Conservation (phyloP, 2,113 vertebrate species). For the Rutilus rutilus region DNA sequence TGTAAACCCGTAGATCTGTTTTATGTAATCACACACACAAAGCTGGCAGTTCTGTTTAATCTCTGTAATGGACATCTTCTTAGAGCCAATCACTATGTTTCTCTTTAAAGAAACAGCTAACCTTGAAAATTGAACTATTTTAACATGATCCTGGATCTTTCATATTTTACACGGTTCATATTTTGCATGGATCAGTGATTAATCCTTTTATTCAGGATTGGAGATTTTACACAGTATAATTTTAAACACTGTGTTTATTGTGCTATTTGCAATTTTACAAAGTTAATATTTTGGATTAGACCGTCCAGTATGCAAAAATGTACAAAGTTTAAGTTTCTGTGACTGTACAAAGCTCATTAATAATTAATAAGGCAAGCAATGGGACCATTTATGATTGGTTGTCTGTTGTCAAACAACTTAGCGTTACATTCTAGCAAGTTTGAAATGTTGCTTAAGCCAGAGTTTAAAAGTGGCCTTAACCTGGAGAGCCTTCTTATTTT, state of each 20-base stretch:
- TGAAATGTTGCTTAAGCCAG: not conserved
- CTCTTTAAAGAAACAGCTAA: slow-evolving; percentile 47
- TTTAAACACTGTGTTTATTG: not conserved
- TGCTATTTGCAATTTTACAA: not conserved
- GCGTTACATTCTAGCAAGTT: not conserved
- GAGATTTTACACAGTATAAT: not conserved
- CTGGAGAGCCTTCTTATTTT: not conserved
- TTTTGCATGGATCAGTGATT: not conserved
- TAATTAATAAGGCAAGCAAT: slow-evolving; percentile 2
- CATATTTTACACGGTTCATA: not conserved
- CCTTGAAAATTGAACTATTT: not conserved
- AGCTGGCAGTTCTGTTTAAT: slow-evolving; percentile 51
- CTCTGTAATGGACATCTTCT: slow-evolving; percentile 39
- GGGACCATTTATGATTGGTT: slow-evolving; percentile 10
- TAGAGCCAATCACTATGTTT: slow-evolving; percentile 44
- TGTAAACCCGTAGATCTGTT: not conserved
- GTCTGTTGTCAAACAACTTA: not conserved
- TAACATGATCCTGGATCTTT: not conserved
- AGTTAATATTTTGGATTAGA: not conserved
- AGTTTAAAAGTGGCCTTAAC: slow-evolving; percentile 10
- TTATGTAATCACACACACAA: slow-evolving; percentile 20
- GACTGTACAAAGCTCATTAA: not conserved
- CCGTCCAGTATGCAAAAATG: not conserved
- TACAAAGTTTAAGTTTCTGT: not conserved
- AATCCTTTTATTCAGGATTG: not conserved